Conservation (phyloP, 1,140 invertebrate genomes). For the Delia radicum region DNA sequence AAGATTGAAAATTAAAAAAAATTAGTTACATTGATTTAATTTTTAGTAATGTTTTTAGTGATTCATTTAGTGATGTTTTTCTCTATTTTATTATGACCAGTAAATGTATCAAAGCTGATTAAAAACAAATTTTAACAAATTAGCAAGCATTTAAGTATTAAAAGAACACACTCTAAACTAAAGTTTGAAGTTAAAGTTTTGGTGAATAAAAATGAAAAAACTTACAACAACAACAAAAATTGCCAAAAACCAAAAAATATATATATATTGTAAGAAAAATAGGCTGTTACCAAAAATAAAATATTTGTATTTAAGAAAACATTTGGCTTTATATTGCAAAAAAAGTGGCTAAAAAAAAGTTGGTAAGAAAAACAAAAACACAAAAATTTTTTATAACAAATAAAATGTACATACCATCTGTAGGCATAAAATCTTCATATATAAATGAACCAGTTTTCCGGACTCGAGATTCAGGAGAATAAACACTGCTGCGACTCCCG, state of each 20-base stretch:
- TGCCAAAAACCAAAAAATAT: conserved; percentile 24
- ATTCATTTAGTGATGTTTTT: background rate
- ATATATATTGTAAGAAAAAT: conserved; percentile 11
- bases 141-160: background rate
- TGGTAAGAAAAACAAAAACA: background rate
- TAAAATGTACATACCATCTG: conserved; percentile 77
- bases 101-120: background rate
- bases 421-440: conserved; percentile 99
- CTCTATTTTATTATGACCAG: background rate
- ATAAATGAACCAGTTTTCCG: conserved; percentile 97
- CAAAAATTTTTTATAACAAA: background rate
- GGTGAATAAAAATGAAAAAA: background rate
- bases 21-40: background rate
- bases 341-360: background rate
- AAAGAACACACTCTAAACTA: background rate
- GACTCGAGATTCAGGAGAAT: conserved; percentile 94
- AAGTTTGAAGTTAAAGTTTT: background rate
- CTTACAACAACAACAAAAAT: background rate
- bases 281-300: background rate
- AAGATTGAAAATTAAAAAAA: background rate
- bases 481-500: conserved; percentile 96
- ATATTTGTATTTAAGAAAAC: background rate
- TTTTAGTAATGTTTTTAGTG: background rate
- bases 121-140: background rate
- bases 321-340: background rate